Evolutionary conservation across 2,888 invertebrate species (phyloP), one percentile per base, ranked within the genome.

Genomic region (Chironomus tentans): DNA sequence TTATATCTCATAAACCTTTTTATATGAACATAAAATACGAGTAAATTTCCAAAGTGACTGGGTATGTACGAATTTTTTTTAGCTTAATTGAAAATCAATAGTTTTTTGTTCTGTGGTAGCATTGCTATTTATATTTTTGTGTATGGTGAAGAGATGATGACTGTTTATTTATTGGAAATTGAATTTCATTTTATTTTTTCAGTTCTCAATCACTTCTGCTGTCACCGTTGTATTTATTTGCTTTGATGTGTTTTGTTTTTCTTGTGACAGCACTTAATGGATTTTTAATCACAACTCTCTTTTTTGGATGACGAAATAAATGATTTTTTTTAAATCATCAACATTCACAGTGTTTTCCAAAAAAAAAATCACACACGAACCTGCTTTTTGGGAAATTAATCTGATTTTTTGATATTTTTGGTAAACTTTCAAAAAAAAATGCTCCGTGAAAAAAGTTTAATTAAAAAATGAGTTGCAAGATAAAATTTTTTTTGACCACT

Each of bases 71-170:
- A 38, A 12, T 62, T 22, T 12, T 38, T 38, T 7, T 2, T 0
- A 46, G 50, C 70, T 18, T 72, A 46, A 72, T 72, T 72, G 62
- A 72, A 72, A 72, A 72, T 72, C 72, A 18, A 72, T 72, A 62
- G 21, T 46, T 62, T 62, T 38, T 72, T 72, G 46, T 38, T 72
- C 18, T 46, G 62, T 21, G 62, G 72, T 18, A 65, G 13, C 7
- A 13, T 13, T 24, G 62, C 62, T 65, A 6, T 65, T 4, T 65
- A 21, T 12, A 6, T 13, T 65, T 24, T 65, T 65, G 12, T 65
- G 24, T 6, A 12, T 65, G 22, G 22, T 65, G 15, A 22, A 13
- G 18, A 62, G 4, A 46, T 70, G 18, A 47, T 50, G 50, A 48
- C 22, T 48, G 47, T 70, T 70, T 70, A 48, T 70, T 22, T 46